These are phyloP conservation scores for Melinaea marsaeus DNA, from an alignment of 2,888 invertebrate species.

Conservation along the genomic window DNA sequence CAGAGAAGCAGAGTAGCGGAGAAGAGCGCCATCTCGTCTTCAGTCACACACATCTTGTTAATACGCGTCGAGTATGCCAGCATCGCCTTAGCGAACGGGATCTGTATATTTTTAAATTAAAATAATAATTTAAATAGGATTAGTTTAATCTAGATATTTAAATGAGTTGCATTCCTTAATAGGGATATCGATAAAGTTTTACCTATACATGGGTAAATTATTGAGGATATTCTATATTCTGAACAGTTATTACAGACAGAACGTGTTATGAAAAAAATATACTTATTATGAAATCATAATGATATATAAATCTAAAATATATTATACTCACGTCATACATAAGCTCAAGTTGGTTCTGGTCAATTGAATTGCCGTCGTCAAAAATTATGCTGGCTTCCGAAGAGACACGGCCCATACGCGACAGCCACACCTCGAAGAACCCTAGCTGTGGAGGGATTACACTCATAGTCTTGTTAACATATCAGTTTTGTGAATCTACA, in stretches of 20 bases:
- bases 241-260: no score
- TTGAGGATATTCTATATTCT: no score
- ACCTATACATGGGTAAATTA: no score
- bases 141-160: no score
- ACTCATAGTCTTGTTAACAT: constrained; percentile 35
- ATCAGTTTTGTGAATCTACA: constrained; percentile 9
- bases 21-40: constrained; percentile 93
- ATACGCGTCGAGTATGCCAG: constrained; percentile 88
- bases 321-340: constrained; percentile 85
- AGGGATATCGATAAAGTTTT: no score
- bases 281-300: neutral
- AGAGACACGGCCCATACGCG: constrained; percentile 89
- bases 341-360: constrained; percentile 88
- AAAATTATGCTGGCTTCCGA: constrained; percentile 88
- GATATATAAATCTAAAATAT: neutral
- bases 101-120: constrained; percentile 73
- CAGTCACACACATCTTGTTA: constrained; percentile 86
- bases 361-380: constrained; percentile 92
- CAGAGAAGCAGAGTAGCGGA: constrained; percentile 91
- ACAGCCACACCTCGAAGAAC: constrained; percentile 97
- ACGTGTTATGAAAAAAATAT: no score
- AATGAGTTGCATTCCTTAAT: no score
- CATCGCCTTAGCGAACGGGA: constrained; percentile 88
- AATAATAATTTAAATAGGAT: no score
- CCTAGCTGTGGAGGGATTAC: constrained; percentile 75